Base-by-base conservation (phyloP, 2,888 invertebrate genomes). In the Spilarctia lutea region DNA sequence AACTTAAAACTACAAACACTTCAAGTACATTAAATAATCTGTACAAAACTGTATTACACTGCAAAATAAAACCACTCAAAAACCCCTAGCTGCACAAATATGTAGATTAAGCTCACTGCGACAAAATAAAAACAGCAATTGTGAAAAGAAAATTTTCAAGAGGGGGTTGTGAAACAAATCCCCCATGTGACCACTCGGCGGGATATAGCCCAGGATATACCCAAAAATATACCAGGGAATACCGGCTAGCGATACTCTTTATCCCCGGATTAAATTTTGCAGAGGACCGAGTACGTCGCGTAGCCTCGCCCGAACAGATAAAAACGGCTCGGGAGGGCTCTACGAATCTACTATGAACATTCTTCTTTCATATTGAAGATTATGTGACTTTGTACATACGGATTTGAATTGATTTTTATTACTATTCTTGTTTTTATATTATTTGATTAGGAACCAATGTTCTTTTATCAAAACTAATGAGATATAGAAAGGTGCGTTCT, bases 231-330 rank as follows among this genome's bases (percentile, higher is more conserved):
- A 86, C 83, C 83, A 79, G 78, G 80, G 83, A 84, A 83, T 83
- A 87, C 89, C 77, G 83, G 84, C 84, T 84, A 83, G 87, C 88
- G 90, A 92, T 91, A 91, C 89, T 91, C 90, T 93, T 92, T 92
- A 93, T 92, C 91, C 90, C 79, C 76, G 93, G 92, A 92, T 94
- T 93, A 92, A 93, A 93, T 93, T 92, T 92, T 92, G 91, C 91
- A 90, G 89, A 88, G 90, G 88, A 88, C 88, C 88, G 89, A 89
- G 89, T 92, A 90, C 87, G 88, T 86, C 84, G 87, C 73, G 79
- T 78, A 81, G 86, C 84, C 84, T 86, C 86, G 89, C 88, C 90
- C 89, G 84, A 80, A 83, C 83, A 91, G 88, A 91, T 91, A 90
- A 90, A 91, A 90, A 88, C 85, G 82, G 78, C 79, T 83, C 74